phyloP scores from a whole-genome alignment of 2,113 vertebrate genomes.

The Indri indri region DNA sequence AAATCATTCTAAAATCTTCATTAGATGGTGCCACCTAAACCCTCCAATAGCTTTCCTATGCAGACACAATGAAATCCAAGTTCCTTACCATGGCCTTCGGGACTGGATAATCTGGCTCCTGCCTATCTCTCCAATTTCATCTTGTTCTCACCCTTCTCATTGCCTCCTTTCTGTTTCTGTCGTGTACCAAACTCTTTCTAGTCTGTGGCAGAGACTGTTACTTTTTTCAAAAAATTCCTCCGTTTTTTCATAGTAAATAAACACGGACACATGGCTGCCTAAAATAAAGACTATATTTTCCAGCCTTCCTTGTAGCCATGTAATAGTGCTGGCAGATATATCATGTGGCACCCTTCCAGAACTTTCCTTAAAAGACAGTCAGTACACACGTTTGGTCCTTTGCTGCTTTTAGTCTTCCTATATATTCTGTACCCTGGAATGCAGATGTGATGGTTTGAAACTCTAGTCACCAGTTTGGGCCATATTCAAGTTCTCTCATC shows the following conservation, averaged over 20 bases:
- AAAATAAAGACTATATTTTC: not conserved
- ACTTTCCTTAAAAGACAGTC: not conserved
- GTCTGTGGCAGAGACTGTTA: not conserved
- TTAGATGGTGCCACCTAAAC: not conserved
- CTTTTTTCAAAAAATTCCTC: not conserved
- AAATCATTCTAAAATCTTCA: not conserved
- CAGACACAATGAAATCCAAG: not conserved
- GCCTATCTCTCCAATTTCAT: not conserved
- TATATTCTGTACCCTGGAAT: not conserved
- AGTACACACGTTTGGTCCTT: not conserved
- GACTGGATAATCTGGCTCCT: not conserved
- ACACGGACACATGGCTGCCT: not conserved
- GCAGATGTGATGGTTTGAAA: not conserved
- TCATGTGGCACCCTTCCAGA: not conserved
- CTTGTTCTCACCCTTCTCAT: not conserved
- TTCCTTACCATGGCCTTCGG: not conserved
- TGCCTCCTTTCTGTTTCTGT: conserved; percentile 10
- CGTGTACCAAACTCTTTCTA: not conserved
- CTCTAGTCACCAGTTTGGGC: not conserved
- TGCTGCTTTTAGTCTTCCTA: not conserved
- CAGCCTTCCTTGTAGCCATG: not conserved
- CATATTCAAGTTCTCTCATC: not conserved
- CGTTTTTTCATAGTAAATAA: not conserved
- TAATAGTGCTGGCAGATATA: not conserved
- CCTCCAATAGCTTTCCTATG: not conserved